phyloP scores from a whole-genome alignment of 2,797 vertebrate genomes.

The Gymnoscopelus microlampas region DNA sequence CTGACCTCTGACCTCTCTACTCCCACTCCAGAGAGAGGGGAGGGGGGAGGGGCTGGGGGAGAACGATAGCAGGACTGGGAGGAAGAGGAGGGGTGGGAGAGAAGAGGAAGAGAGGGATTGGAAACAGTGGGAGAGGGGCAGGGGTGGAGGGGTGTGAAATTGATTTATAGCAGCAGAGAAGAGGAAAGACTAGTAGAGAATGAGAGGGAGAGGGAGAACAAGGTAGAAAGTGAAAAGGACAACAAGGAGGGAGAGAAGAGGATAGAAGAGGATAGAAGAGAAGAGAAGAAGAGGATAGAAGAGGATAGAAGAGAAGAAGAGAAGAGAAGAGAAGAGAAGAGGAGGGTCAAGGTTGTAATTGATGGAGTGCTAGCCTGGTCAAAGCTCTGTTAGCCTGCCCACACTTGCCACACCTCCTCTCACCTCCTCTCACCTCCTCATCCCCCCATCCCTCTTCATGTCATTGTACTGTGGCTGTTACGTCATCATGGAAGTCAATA shows the following conservation, averaged over 20 bases:
- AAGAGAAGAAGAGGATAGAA: constrained; percentile 60
- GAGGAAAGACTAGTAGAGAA: constrained; percentile 74
- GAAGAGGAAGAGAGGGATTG: constrained; percentile 36
- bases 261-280: constrained; percentile 16
- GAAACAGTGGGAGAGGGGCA: constrained; percentile 27
- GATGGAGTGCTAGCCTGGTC: constrained; percentile 81
- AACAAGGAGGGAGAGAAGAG: constrained; percentile 29
- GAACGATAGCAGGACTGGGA: no score
- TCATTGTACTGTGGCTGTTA: constrained; percentile 47
- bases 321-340: constrained; percentile 72
- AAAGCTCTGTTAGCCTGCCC: constrained; percentile 68
- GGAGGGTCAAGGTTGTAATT: constrained; percentile 85
- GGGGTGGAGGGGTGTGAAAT: constrained; percentile 61
- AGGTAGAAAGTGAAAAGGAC: constrained; percentile 68
- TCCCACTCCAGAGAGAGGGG: constrained; percentile 64
- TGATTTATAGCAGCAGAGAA: constrained; percentile 80
- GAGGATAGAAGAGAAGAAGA: constrained; percentile 68
- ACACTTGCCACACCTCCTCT: constrained; percentile 63
- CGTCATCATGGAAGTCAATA: neutral
- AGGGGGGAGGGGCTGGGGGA: neutral
- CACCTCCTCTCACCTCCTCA: constrained; percentile 65
- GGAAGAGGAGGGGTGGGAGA: constrained; percentile 8
- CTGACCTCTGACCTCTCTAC: constrained; percentile 75
- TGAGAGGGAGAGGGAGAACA: constrained; percentile 69
- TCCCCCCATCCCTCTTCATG: constrained; percentile 61